phyloP scores from a whole-genome alignment of 2,888 invertebrate genomes.

The Monochamus alternatus region DNA sequence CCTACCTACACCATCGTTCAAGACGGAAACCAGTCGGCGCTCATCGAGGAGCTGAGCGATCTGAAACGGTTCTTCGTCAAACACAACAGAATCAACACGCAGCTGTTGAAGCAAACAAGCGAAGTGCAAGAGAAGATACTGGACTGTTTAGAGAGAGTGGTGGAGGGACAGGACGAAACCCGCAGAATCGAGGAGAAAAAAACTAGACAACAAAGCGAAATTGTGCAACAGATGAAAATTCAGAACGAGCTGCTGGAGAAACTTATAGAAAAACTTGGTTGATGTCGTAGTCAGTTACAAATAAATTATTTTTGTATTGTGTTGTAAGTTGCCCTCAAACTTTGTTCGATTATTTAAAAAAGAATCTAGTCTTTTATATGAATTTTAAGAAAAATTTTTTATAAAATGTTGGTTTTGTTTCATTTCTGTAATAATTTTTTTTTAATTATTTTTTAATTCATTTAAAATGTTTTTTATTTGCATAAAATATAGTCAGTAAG shows the following conservation, averaged over 20 bases:
- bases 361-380: neutral
- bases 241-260: slow-evolving; percentile 50
- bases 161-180: slow-evolving; percentile 40
- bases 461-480: no score
- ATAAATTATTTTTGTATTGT: neutral
- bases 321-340: neutral
- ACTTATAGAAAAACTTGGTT: slow-evolving; percentile 45
- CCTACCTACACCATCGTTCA: slow-evolving; percentile 35
- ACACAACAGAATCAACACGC: slow-evolving; percentile 37
- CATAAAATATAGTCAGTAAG: no score
- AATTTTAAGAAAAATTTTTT: neutral
- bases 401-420: no score
- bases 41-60: slow-evolving; percentile 44
- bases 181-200: slow-evolving; percentile 44
- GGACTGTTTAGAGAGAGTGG: slow-evolving; percentile 41
- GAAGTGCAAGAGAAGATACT: slow-evolving; percentile 44
- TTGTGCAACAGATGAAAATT: slow-evolving; percentile 49
- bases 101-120: slow-evolving; percentile 38
- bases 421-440: no score
- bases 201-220: slow-evolving; percentile 48
- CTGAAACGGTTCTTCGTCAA: slow-evolving; percentile 41
- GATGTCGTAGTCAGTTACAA: neutral
- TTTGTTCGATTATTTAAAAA: no score
- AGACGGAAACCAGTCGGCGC: slow-evolving; percentile 33
- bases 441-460: no score